phyloP scores from a whole-genome alignment of 2,888 invertebrate species.

The Trichopoda pennipes region DNA sequence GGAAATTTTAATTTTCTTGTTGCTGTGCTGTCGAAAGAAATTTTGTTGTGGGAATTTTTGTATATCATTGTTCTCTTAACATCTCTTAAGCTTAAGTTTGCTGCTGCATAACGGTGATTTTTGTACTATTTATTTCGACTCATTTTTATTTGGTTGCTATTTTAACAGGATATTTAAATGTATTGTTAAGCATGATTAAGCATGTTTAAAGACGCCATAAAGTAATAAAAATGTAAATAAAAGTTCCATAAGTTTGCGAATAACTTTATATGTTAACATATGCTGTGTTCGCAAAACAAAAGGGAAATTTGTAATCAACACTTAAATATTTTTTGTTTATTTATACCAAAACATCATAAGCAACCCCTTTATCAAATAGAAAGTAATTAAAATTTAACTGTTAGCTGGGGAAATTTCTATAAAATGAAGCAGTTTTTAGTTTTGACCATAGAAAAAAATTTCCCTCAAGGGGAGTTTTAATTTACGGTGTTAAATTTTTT shows the following conservation, averaged over 20 bases:
- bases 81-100: constrained; percentile 1
- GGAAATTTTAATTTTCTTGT: not conserved
- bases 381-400: no score
- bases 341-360: no score
- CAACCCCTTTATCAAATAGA: no score
- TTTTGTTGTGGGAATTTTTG: not conserved
- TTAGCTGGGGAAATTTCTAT: no score
- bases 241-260: constrained; percentile 1
- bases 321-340: no score
- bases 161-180: constrained; percentile 11
- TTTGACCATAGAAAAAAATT: no score
- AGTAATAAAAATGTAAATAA: constrained; percentile 24
- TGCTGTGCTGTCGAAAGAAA: not conserved
- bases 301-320: not conserved
- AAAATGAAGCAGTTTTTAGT: no score
- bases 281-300: not conserved
- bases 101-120: constrained; percentile 12
- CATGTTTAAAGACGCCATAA: constrained; percentile 50
- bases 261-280: not conserved
- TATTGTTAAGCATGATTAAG: constrained; percentile 56
- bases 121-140: not conserved
- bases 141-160: not conserved
- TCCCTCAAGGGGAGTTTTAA: no score
- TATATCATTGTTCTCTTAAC: not conserved
- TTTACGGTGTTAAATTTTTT: no score